Percentiles rank a stretch among this genome's conserved stretches.
phyloP scores from a whole-genome alignment of 2,888 invertebrate genomes.

The Thecophora atra region DNA sequence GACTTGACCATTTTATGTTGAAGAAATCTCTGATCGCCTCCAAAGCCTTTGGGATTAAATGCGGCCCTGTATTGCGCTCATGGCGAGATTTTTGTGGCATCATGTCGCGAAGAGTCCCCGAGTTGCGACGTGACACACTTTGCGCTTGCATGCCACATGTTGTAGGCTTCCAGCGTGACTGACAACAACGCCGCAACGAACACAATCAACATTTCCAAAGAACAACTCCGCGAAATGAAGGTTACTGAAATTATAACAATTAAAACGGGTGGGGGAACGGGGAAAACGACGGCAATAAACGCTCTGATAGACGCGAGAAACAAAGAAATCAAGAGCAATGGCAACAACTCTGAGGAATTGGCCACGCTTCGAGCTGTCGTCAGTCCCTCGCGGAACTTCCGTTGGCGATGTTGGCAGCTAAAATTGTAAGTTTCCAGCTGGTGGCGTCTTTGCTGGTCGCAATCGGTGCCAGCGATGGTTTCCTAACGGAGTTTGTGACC shows the following conservation, averaged over 20 bases:
- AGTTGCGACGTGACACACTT: background rate
- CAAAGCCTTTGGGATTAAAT: no score
- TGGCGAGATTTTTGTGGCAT: background rate
- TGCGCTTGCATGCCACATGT: background rate
- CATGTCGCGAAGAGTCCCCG: background rate
- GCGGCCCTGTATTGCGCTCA: no score
- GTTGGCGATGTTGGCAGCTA: conserved; percentile 56
- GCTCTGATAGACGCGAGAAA: conserved; percentile 54
- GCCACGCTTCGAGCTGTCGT: conserved; percentile 36
- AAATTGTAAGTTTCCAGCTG: conserved; percentile 3
- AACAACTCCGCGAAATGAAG: conserved; percentile 56
- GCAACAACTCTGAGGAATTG: background rate
- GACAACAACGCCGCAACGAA: conserved; percentile 29
- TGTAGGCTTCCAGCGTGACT: conserved; percentile 45
- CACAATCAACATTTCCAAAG: conserved; percentile 4
- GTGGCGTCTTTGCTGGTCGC: conserved; percentile 34
- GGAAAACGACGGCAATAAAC: conserved; percentile 56
- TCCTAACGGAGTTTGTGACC: conserved; percentile 52
- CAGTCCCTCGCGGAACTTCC: conserved; percentile 55
- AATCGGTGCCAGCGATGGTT: conserved; percentile 12
- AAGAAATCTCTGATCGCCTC: no score
- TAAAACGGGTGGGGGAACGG: conserved; percentile 47
- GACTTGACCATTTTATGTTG: background rate
- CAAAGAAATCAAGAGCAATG: conserved; percentile 32
- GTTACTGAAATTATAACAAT: conserved; percentile 50